Conservation (phyloP, 2,113 vertebrate species). For the Plecotus auritus region DNA sequence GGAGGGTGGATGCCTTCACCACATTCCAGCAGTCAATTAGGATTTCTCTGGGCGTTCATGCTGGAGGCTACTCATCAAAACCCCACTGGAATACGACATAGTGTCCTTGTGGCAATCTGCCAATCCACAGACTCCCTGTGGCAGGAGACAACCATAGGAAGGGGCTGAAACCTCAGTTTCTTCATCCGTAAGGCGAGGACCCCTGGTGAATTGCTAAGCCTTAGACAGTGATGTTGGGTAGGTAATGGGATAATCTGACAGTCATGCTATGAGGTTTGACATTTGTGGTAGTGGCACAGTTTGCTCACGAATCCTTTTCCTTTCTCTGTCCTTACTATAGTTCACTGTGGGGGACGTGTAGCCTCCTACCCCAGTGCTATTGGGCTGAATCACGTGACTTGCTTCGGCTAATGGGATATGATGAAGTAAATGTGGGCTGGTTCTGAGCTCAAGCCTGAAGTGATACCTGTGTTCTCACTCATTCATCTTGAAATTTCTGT, state of each 20-base stretch:
- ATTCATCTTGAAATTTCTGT: not conserved
- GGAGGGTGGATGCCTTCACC: not conserved
- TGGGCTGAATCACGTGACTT: not conserved
- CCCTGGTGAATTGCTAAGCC: not conserved
- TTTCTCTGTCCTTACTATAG: not conserved
- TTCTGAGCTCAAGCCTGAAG: not conserved
- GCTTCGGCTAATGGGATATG: not conserved
- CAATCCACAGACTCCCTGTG: not conserved
- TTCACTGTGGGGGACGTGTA: not conserved
- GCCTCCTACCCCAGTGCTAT: not conserved
- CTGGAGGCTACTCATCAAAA: not conserved
- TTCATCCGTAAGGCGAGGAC: not conserved
- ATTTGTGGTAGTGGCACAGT: accelerated
- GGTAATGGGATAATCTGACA: not conserved
- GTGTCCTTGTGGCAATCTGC: not conserved
- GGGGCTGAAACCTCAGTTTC: not conserved
- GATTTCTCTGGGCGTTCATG: not conserved
- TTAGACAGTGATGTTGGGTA: not conserved
- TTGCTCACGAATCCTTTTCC: not conserved
- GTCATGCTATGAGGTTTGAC: not conserved
- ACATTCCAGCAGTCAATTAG: not conserved
- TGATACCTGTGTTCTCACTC: not conserved
- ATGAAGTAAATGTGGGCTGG: not conserved
- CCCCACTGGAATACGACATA: not conserved
- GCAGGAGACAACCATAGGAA: not conserved